Base-by-base conservation (phyloP, 2,888 invertebrate genomes). In the Sinhomidia bicolor region DNA sequence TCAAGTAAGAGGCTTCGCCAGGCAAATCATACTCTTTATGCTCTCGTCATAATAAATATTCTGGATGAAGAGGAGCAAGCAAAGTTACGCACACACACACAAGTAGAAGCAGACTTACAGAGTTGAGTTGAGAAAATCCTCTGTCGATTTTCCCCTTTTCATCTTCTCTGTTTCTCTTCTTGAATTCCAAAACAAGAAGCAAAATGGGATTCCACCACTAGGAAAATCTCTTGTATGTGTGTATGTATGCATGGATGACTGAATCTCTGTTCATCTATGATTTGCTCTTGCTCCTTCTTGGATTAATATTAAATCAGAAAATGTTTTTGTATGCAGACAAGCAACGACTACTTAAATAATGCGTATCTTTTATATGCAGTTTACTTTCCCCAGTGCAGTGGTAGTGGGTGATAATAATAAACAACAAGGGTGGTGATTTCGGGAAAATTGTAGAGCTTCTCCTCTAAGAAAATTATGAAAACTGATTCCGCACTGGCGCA, bases 281-380 rank as follows among this genome's bases (percentile, higher is more conserved):
- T 80, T 81, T 80, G 65, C 32, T 60, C 60, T 60, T 17, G 2
- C 20, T 60, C 68, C n/a, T 20, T n/a, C 68, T 74, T 80, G 74
- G 86, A 87, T 87, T 87, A 87, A 80, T 87, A 81, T 87, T 87
- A 87, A 87, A 87, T 87, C 86, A 86, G 68, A 74, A 62, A 80
- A 60, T 74, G 9, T 81, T 74, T 80, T 87, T 87, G 86, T 87
- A 87, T 80, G 71, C 86, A 74, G 74, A 74, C 62, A 85, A 62
- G 78, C 65, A 85, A 65, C 32, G 6, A 47, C 12, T n/a, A n/a
- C n/a, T n/a, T n/a, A n/a, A n/a, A 65, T 41, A 57, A 71, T 54
- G 36, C 14, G n/a, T 17, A 68, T 36, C 68, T 32, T 68, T 68
- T 36, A 68, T 60, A 9, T 60, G 26, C 68, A 41, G 32, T 41